Conservation (phyloP, 2,888 invertebrate genomes). For the Magallana nippona region DNA sequence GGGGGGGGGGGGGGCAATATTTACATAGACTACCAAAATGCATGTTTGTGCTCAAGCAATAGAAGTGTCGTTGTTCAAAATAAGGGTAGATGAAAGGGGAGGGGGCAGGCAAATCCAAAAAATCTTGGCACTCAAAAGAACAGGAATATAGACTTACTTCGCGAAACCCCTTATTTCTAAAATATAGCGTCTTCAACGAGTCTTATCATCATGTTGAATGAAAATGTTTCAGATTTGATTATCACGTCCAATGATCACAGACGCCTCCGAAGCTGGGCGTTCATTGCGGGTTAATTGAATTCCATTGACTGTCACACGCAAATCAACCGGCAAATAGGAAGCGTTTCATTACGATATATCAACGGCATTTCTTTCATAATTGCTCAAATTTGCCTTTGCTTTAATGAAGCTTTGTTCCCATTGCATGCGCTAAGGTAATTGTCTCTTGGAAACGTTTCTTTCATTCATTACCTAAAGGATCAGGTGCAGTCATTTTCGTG, state of each 20-base stretch:
- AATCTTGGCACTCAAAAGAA: too few relatives aligned
- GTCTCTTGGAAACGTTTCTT: neutral
- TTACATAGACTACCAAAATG: too few relatives aligned
- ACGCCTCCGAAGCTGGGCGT: slow-evolving; percentile 8
- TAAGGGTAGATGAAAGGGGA: too few relatives aligned
- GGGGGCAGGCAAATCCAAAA: too few relatives aligned
- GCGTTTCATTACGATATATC: slow-evolving; percentile 25
- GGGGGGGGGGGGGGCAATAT: too few relatives aligned
- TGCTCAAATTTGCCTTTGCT: slow-evolving; percentile 20
- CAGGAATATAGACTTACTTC: too few relatives aligned
- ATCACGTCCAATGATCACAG: neutral
- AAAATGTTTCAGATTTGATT: too few relatives aligned
- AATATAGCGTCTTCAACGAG: too few relatives aligned
- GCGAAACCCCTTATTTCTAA: too few relatives aligned
- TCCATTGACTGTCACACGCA: slow-evolving; percentile 13
- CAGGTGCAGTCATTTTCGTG: slow-evolving; percentile 17
- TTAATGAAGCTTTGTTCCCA: slow-evolving; percentile 16
- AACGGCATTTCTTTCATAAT: slow-evolving; percentile 26
- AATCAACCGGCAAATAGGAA: neutral
- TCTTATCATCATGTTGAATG: too few relatives aligned
- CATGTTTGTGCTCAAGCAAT: too few relatives aligned
- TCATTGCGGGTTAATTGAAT: slow-evolving; percentile 16
- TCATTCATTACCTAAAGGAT: slow-evolving; percentile 16
- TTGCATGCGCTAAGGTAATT: slow-evolving; percentile 24
- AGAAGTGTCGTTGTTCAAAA: too few relatives aligned